Evolutionary conservation across 2,888 invertebrate species (phyloP).

Genomic region (Melieria omissa): DNA sequence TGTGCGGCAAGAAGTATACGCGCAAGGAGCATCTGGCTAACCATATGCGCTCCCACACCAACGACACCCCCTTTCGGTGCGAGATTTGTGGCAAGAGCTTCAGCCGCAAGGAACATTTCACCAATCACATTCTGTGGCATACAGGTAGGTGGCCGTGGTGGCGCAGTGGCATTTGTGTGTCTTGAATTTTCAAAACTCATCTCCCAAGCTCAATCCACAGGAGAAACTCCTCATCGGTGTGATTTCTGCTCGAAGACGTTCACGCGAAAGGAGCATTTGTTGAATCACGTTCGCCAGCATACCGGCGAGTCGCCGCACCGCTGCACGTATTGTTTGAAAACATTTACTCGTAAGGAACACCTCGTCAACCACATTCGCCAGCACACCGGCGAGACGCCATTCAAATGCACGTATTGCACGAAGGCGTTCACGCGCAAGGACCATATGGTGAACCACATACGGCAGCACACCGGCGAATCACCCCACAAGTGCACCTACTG

Average conservation of each 20-base stretch:
- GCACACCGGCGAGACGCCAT: constrained; percentile 87
- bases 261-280: constrained; percentile 86
- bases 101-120: constrained; percentile 89
- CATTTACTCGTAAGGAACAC: constrained; percentile 89
- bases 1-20: constrained; percentile 89
- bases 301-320: constrained; percentile 87
- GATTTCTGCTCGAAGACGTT: constrained; percentile 88
- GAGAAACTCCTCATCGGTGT: constrained; percentile 86
- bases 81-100: constrained; percentile 90
- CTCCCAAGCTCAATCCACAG: constrained; percentile 55
- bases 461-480: constrained; percentile 84
- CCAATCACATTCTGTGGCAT: constrained; percentile 91
- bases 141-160: constrained; percentile 70
- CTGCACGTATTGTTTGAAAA: constrained; percentile 86
- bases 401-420: constrained; percentile 85
- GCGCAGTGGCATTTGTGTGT: background rate
- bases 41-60: constrained; percentile 89
- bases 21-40: constrained; percentile 89
- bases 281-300: constrained; percentile 85
- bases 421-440: constrained; percentile 88
- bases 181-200: constrained; percentile 22
- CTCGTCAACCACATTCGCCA: constrained; percentile 86
- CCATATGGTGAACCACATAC: constrained; percentile 79
- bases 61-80: constrained; percentile 88
- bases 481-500: constrained; percentile 89